Evolutionary conservation across 2,888 invertebrate genomes (phyloP).

Genomic region (Pristionchus fissidentatus): DNA sequence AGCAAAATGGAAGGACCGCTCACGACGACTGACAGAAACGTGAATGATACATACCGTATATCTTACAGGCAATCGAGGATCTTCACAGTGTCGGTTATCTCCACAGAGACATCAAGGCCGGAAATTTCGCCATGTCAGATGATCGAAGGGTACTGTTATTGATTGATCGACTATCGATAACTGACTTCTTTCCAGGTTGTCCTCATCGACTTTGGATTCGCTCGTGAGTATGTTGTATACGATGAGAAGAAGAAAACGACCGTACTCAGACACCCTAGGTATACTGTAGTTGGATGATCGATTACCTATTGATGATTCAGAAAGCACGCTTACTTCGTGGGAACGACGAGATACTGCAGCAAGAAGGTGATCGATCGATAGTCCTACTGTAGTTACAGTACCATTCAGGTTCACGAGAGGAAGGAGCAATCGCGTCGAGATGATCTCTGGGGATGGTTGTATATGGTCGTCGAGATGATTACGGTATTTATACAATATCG

Average conservation of each 20-base stretch:
- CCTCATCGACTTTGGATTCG: constrained; percentile 59
- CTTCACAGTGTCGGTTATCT: constrained; percentile 64
- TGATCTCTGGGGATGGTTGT: constrained; percentile 70
- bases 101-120: constrained; percentile 68
- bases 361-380: constrained; percentile 23
- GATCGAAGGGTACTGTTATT: neutral
- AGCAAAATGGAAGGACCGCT: too few species aligned
- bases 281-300: neutral
- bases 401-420: constrained; percentile 54
- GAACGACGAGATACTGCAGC: constrained; percentile 49
- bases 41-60: neutral
- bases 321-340: constrained; percentile 46
- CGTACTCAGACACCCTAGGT: constrained; percentile 1
- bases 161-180: neutral
- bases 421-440: constrained; percentile 68
- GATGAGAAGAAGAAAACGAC: neutral
- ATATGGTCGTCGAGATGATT: constrained; percentile 66
- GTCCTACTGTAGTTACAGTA: neutral
- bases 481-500: constrained; percentile 20
- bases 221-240: constrained; percentile 49
- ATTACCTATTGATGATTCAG: neutral
- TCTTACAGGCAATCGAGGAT: constrained; percentile 61
- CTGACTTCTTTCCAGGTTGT: constrained; percentile 45
- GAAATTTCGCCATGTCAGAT: constrained; percentile 67
- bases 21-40: too few species aligned